A percentile compares a stretch with the other conserved stretches of the same genome.
Evolutionary conservation across 2,113 vertebrate genomes (phyloP).

Genomic region (Sialia sialis): DNA sequence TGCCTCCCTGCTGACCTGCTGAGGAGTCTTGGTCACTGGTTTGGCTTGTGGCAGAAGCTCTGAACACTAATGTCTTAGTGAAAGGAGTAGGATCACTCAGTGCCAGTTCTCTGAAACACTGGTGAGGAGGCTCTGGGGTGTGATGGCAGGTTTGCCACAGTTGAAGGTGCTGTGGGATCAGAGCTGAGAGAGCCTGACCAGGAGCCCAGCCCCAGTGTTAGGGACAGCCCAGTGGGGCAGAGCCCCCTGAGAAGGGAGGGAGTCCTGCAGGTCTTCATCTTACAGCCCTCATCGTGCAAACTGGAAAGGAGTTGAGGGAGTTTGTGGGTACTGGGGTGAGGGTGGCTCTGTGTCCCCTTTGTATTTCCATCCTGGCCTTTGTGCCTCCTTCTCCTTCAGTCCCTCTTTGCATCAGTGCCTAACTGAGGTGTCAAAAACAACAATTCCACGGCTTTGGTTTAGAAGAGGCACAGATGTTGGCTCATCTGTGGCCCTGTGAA

Average conservation of each 20-base stretch:
- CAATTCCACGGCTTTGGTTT: not conserved
- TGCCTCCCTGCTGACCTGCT: rapidly evolving
- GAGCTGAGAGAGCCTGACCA: not conserved
- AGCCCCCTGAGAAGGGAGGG: not conserved
- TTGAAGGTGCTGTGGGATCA: not conserved
- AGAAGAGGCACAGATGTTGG: not conserved
- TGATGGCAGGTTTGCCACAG: not conserved
- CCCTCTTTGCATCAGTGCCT: not conserved
- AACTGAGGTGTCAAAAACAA: not conserved
- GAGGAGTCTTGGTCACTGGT: not conserved
- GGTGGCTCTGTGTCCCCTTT: not conserved
- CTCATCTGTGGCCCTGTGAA: not conserved
- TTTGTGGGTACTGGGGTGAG: not conserved
- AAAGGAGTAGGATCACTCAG: not conserved
- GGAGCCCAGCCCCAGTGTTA: not conserved
- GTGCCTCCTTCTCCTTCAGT: not conserved
- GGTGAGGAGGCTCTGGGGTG: not conserved
- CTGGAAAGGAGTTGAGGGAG: not conserved
- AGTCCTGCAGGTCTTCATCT: not conserved
- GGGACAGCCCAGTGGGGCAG: not conserved
- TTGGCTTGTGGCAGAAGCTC: not conserved
- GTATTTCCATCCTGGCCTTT: not conserved
- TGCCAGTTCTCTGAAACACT: not conserved
- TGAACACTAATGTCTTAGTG: no score
- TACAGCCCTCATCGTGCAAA: rapidly evolving